phyloP scores from a whole-genome alignment of 2,113 vertebrate genomes.

The Phrynosoma blainvillii region DNA sequence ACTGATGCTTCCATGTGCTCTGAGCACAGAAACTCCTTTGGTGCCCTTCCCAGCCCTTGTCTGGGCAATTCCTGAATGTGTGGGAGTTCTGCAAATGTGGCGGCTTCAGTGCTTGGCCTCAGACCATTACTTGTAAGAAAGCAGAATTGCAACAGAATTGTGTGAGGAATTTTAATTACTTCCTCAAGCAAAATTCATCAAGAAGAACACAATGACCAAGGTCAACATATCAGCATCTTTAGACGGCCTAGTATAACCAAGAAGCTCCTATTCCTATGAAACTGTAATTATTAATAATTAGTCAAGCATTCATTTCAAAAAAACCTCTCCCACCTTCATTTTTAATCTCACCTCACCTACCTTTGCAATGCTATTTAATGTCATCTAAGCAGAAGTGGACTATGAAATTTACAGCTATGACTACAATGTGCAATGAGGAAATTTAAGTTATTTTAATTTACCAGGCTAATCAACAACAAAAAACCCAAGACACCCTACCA shows the following conservation, averaged over 20 bases:
- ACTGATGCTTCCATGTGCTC: too few species aligned
- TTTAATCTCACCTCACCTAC: constrained; percentile 77
- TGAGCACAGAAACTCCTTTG: too few species aligned
- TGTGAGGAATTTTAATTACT: constrained; percentile 78
- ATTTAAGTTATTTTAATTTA: constrained; percentile 76
- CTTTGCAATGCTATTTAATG: constrained; percentile 74
- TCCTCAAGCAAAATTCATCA: constrained; percentile 73
- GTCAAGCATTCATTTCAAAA: constrained; percentile 69
- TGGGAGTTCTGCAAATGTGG: too few species aligned
- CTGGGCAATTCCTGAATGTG: too few species aligned
- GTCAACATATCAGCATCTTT: constrained; percentile 72
- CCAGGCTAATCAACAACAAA: constrained; percentile 77
- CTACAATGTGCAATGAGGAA: constrained; percentile 69
- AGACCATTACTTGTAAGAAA: constrained; percentile 22
- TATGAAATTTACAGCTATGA: constrained; percentile 73
- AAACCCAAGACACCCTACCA: constrained; percentile 45
- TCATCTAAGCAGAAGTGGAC: constrained; percentile 63
- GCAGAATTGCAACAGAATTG: constrained; percentile 63
- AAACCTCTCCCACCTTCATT: constrained; percentile 59
- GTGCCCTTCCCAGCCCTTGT: too few species aligned
- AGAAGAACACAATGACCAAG: constrained; percentile 72
- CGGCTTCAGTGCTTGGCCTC: not conserved
- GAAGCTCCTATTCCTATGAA: constrained; percentile 71
- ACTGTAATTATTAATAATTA: constrained; percentile 68
- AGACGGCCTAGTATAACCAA: constrained; percentile 62